Base-by-base conservation (phyloP, 2,888 invertebrate species). In the Buathra laborator region DNA sequence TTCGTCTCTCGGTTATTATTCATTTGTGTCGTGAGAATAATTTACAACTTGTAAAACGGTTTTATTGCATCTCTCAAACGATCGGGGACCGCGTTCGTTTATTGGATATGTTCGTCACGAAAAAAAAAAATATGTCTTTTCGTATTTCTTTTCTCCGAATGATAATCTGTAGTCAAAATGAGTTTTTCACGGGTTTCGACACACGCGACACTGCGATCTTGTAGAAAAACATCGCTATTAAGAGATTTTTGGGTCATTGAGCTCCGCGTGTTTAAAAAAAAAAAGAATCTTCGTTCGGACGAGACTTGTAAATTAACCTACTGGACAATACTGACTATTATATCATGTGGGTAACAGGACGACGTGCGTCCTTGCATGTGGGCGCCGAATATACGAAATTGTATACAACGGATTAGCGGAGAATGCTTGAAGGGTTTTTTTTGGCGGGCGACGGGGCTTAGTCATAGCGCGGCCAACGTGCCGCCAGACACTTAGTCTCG, bases 321-420 rank as follows among this genome's bases (percentile, higher is more conserved):
- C 43, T 16, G 51, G 53, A 32, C 70, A 53, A 53, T 70, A 9
- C 10, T 64, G 16, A n/a, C 6, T 62, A 12, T 14, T 48, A 2
- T 53, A 53, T 51, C 24, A 56, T 53, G 16, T 16, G 48, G 51
- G 70, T 37, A 70, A 70, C 37, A 37, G 37, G 51, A 51, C 70
- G 70, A 70, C 70, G 70, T 70, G 70, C 70, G 70, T 51, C 53
- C 51, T 70, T 70, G 70, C 53, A 70, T 16, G 51, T 16, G 68
- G 6, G 48, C 68, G 37, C 51, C 37, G 66, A 66, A 51, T 29
- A 51, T n/a, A 16, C 29, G 29, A 16, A 19, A 10, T 14, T 51
- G 32, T 14, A 53, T 16, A 6, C n/a, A 4, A 32, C 24, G 68
- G 29, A 32, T 51, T 51, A 51, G 70, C 14, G 32, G 70, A 32